Conservation (phyloP, 2,797 vertebrate genomes). For the Otus scops region DNA sequence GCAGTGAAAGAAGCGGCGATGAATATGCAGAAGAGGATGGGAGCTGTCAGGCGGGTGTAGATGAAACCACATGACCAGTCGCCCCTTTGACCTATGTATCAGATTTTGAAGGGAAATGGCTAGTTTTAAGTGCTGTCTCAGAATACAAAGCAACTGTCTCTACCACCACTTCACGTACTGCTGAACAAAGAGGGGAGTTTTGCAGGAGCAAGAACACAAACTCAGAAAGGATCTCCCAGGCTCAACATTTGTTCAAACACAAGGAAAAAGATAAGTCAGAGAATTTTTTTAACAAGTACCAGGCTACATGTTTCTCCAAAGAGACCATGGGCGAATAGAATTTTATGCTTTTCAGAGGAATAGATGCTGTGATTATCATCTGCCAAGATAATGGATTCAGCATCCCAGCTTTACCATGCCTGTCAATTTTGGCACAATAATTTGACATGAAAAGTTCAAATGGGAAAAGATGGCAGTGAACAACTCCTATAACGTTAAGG, state of each 20-base stretch:
- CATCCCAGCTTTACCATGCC: neutral
- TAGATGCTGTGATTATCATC: neutral
- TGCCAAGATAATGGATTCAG: neutral
- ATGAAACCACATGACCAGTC: neutral
- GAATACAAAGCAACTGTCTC: conserved; percentile 54
- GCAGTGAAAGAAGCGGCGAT: neutral
- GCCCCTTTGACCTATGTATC: conserved; percentile 10
- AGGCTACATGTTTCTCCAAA: neutral
- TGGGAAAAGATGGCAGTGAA: neutral
- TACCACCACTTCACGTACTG: neutral
- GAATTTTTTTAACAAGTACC: neutral
- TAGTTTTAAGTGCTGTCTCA: conserved; percentile 6
- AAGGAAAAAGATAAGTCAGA: neutral
- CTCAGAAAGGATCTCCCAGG: conserved; percentile 28
- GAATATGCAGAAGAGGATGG: conserved; percentile 54
- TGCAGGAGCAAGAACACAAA: conserved; percentile 46
- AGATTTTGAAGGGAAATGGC: conserved; percentile 49
- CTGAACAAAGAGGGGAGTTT: conserved; percentile 44
- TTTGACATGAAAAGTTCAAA: neutral
- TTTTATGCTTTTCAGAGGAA: neutral
- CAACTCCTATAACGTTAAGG: neutral
- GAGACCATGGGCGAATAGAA: neutral
- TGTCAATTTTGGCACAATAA: conserved; percentile 18
- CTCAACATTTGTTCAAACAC: neutral
- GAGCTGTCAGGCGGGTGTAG: neutral